These are phyloP conservation scores for Schrankia costaestrigalis DNA, from an alignment of 2,888 invertebrate genomes.

Conservation along the genomic window DNA sequence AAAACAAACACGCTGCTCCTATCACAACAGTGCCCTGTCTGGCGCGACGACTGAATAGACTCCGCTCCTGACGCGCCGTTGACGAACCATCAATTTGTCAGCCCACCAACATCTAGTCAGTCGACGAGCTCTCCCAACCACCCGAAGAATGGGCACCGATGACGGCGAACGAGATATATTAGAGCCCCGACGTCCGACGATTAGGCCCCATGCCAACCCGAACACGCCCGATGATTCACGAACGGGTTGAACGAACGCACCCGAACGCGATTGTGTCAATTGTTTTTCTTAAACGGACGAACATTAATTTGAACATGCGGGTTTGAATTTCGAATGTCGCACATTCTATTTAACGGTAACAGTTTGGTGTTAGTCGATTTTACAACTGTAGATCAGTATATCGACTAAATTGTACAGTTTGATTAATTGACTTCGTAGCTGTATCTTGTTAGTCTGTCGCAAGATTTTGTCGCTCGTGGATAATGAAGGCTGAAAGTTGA, in stretches of 20 bases:
- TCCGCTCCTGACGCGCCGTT: conserved; percentile 40
- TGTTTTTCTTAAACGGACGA: conserved; percentile 72
- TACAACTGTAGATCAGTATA: conserved; percentile 21
- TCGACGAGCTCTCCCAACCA: conserved; percentile 64
- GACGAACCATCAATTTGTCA: conserved; percentile 75
- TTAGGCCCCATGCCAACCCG: conserved; percentile 75
- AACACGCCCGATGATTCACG: conserved; percentile 65
- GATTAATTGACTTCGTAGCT: conserved; percentile 17
- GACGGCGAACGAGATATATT: conserved; percentile 73
- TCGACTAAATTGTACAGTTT: conserved; percentile 20
- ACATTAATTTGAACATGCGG: conserved; percentile 68
- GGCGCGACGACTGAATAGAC: conserved; percentile 39
- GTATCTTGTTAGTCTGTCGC: conserved; percentile 15
- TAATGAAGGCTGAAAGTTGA: conserved; percentile 24
- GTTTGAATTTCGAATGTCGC: conserved; percentile 57
- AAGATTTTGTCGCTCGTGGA: conserved; percentile 10
- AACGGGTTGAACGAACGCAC: conserved; percentile 63
- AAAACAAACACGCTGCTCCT: conserved; percentile 29
- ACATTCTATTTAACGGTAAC: conserved; percentile 34
- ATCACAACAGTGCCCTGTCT: conserved; percentile 32
- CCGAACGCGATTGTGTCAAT: conserved; percentile 62
- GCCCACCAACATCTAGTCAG: conserved; percentile 68
- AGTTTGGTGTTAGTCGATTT: conserved; percentile 29
- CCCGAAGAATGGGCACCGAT: conserved; percentile 72
- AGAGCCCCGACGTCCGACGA: conserved; percentile 65